Percentiles rank a stretch among this genome's conserved stretches.
These are phyloP conservation scores for Vireo altiloquus DNA, from an alignment of 2,113 vertebrate genomes.

Conservation along the genomic window DNA sequence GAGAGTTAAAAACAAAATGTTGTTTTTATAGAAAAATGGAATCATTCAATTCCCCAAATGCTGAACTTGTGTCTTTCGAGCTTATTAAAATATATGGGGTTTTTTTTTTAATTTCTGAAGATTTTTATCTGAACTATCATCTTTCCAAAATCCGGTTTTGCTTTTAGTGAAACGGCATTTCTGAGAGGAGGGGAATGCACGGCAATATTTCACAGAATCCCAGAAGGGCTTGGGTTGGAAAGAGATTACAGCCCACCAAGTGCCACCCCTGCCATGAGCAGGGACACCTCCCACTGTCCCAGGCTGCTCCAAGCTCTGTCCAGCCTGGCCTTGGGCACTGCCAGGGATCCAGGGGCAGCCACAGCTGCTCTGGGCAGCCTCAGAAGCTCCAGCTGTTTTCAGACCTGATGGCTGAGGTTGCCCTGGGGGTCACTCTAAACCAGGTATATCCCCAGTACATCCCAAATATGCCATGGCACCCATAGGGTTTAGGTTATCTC, in stretches of 20 bases:
- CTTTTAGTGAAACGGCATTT: background rate
- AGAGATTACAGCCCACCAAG: rapidly evolving
- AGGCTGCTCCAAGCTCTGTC: background rate
- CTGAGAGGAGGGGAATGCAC: background rate
- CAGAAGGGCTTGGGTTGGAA: background rate
- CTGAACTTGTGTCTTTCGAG: background rate
- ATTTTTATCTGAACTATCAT: background rate
- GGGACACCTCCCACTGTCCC: background rate
- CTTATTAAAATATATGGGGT: background rate
- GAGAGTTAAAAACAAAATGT: background rate
- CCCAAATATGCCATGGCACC: background rate
- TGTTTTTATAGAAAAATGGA: background rate
- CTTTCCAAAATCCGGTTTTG: background rate
- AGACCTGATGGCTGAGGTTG: rapidly evolving
- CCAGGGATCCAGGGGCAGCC: background rate
- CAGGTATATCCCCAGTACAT: background rate
- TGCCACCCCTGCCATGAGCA: background rate
- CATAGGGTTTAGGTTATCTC: background rate
- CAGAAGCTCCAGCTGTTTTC: background rate
- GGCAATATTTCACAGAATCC: background rate
- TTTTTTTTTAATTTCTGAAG: background rate
- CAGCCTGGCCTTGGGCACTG: background rate
- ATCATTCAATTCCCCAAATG: background rate
- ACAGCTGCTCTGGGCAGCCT: background rate
- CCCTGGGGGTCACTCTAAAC: background rate